Base-by-base conservation (phyloP, 1,140 invertebrate genomes). In the Pogonognathellus flavescens region DNA sequence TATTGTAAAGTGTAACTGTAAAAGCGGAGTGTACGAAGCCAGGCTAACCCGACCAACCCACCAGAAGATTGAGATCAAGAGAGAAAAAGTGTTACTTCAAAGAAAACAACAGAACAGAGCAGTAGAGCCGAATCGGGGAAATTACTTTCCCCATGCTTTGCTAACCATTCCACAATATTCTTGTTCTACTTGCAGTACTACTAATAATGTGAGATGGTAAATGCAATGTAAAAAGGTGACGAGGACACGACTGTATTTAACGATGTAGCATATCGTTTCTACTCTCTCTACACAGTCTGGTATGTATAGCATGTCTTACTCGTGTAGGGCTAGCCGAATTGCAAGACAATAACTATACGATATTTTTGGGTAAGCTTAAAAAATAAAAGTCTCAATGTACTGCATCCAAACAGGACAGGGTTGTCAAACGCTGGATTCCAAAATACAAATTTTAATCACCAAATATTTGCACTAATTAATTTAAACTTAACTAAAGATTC, bases 161-260 rank as follows among this genome's bases (percentile, higher is more conserved):
- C 31, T 3, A 41, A 41, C 70, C 31, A 49, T 76, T 76, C 70
- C 31, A 20, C 62, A 25, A 66, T 20, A 25, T 25, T n/a, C 14
- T 25, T 66, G 22, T 66, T 20, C 62, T 25, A 20, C 22, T 31
- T 13, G 14, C 62, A 11, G 13, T 66, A 11, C 60, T 13, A 25
- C 11, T 31, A 66, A 66, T 66, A 14, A 76, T 76, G 70, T 49
- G 18, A 10, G 70, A 49, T 49, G 59, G 1, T 62, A 49, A 76
- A 76, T 76, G 70, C 31, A 76, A 31, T 76, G 70, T n/a, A 76
- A 76, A 76, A 76, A 76, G 70, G 70, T 76, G 70, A 76, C 70
- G 70, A 76, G 70, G 70, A 76, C 70, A 31, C 41, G 31, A 41
- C 31, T 41, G 31, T 41, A 41, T 41, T 41, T 41, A 41, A 41